Base-by-base conservation (phyloP, 2,113 vertebrate genomes). In the Miniopterus natalensis region DNA sequence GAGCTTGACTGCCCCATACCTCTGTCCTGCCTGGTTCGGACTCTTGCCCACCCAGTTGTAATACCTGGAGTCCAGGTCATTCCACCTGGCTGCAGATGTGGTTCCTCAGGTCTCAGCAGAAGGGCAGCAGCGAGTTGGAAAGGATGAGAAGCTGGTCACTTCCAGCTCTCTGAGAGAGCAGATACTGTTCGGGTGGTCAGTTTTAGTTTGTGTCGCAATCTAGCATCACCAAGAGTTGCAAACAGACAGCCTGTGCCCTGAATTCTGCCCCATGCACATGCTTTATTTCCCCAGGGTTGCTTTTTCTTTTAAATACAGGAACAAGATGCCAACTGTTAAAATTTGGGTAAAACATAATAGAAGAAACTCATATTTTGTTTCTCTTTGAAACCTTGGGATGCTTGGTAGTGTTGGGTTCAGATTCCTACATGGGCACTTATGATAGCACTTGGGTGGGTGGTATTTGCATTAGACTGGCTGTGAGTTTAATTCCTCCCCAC, bases 251-350 rank as follows among this genome's bases (percentile, higher is more conserved):
- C 80, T n/a, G 5, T 51, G 21, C 25, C 36, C 87, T 91, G 78
- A 59, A 31, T 42, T 65, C 21, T 49, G 8, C 27, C 20, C 49
- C 25, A 6, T 0, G 42, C 23, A 6, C 20, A 12, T 15, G 5
- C 23, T 75, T 45, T 14, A 9, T 88, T 80, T 75, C 42, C 13
- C 25, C 0, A 2, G 20, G 21, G 14, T 29, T 2, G 2, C 27
- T 90, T 65, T 80, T 68, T 70, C 14, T 92, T 83, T 84, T 63
- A 57, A 94, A 27, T 61, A 27, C 31, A 65, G 59, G 88, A 59
- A 47, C 15, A 8, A 18, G 40, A 9, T 53, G 81, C 18, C 45
- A 6, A 3, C 65, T 71, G 20, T 63, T 80, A 84, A 51, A 29
- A 20, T 55, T 31, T 47, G 65, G 51, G 40, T 47, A 47, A 57